These are phyloP conservation scores for Labeo catla DNA, from an alignment of 2,113 vertebrate species.

Conservation along the genomic window DNA sequence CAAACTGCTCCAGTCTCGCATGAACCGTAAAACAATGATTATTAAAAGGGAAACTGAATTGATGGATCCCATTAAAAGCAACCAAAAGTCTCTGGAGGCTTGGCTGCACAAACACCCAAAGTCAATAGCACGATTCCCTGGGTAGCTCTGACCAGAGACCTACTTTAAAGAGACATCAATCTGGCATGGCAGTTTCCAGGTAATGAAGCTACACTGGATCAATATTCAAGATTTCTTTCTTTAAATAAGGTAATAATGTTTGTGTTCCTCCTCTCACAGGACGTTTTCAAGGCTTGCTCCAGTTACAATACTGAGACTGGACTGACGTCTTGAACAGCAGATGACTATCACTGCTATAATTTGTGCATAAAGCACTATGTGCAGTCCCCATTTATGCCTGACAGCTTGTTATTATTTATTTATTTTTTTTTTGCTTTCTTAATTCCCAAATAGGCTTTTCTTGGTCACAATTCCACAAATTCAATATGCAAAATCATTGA, in stretches of 20 bases:
- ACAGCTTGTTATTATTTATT: background rate
- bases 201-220: conserved; percentile 86
- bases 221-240: conserved; percentile 81
- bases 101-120: conserved; percentile 73
- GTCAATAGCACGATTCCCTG: conserved; percentile 82
- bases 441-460: background rate
- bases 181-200: conserved; percentile 85
- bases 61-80: conserved; percentile 73
- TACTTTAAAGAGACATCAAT: conserved; percentile 88
- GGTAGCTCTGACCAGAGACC: conserved; percentile 78
- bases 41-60: conserved; percentile 74
- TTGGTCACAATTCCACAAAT: conserved; percentile 6
- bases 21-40: conserved; percentile 75
- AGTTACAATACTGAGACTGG: background rate
- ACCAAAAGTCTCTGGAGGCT: conserved; percentile 75
- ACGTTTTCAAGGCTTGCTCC: conserved; percentile 9
- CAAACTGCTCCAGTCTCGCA: conserved; percentile 52
- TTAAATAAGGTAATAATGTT: conserved; percentile 80
- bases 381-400: background rate
- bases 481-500: conserved; percentile 30
- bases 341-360: background rate
- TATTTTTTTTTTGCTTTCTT: background rate
- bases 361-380: background rate
- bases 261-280: conserved; percentile 61
- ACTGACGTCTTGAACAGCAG: background rate